phyloP scores from a whole-genome alignment of 2,113 vertebrate genomes.

The Lycaon pictus region DNA sequence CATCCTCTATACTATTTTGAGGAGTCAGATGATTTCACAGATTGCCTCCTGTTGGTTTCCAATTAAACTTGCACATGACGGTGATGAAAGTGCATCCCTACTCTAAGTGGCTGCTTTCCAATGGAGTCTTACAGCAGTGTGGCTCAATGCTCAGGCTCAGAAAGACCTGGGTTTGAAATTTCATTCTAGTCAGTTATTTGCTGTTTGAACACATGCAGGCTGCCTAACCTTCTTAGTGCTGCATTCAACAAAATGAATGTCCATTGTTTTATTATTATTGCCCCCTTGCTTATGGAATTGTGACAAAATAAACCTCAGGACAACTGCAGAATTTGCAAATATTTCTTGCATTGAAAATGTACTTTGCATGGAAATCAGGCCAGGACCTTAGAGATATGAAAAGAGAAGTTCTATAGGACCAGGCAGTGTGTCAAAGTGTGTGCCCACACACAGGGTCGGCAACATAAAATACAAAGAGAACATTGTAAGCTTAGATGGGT shows the following conservation, averaged over 20 bases:
- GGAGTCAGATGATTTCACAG: neutral
- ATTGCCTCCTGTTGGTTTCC: neutral
- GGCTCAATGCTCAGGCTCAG: neutral
- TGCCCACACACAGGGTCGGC: neutral
- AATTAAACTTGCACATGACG: neutral
- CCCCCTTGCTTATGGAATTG: neutral
- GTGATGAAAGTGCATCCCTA: neutral
- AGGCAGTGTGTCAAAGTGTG: neutral
- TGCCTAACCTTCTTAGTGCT: neutral
- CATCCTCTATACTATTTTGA: neutral
- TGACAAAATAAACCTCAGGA: neutral
- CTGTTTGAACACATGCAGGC: neutral
- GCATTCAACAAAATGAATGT: neutral
- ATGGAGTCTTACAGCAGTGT: neutral
- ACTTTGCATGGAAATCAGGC: neutral
- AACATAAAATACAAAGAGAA: neutral
- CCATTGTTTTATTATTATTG: neutral
- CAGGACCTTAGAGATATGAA: neutral
- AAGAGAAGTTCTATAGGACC: neutral
- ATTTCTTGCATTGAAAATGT: constrained; percentile 29
- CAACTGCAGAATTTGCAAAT: neutral
- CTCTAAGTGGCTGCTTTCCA: neutral
- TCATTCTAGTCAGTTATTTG: neutral
- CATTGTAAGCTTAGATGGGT: neutral
- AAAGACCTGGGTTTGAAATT: neutral